Evolutionary conservation across 2,113 vertebrate species (phyloP).

Genomic region (Hippocampus zosterae): DNA sequence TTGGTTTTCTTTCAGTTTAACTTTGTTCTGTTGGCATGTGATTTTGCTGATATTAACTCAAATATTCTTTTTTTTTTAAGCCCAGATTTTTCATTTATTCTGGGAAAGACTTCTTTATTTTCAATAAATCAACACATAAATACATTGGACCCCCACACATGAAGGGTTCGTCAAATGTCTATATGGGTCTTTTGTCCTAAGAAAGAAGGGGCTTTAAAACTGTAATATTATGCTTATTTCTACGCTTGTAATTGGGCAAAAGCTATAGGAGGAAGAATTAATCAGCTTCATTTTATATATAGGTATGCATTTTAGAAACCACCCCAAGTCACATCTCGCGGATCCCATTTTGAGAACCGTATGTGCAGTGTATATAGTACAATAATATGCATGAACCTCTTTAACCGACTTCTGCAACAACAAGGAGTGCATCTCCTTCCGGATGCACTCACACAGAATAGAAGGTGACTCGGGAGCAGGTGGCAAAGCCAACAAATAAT

Average conservation of each 20-base stretch:
- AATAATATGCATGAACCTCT: neutral
- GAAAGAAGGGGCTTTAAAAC: too few relatives aligned
- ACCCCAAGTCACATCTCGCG: neutral
- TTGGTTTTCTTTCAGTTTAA: too few relatives aligned
- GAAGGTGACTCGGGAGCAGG: constrained; percentile 50
- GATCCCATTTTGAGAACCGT: neutral
- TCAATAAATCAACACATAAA: too few relatives aligned
- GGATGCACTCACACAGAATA: constrained; percentile 50
- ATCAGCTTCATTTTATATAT: neutral
- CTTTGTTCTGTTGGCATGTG: too few relatives aligned
- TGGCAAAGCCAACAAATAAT: constrained; percentile 61
- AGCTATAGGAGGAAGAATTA: neutral
- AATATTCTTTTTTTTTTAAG: too few relatives aligned
- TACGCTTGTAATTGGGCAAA: neutral
- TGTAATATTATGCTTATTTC: neutral
- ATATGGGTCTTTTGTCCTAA: too few relatives aligned
- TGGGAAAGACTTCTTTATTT: too few relatives aligned
- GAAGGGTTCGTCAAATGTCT: too few relatives aligned
- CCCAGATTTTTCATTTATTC: too few relatives aligned
- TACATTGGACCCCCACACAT: too few relatives aligned
- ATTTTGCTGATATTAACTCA: too few relatives aligned
- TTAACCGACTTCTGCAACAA: constrained; percentile 2
- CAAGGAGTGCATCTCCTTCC: constrained; percentile 39
- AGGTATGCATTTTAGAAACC: neutral
- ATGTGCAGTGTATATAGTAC: neutral